Evolutionary conservation across 2,797 vertebrate species (phyloP).

Genomic region (Lepus oiostolus): DNA sequence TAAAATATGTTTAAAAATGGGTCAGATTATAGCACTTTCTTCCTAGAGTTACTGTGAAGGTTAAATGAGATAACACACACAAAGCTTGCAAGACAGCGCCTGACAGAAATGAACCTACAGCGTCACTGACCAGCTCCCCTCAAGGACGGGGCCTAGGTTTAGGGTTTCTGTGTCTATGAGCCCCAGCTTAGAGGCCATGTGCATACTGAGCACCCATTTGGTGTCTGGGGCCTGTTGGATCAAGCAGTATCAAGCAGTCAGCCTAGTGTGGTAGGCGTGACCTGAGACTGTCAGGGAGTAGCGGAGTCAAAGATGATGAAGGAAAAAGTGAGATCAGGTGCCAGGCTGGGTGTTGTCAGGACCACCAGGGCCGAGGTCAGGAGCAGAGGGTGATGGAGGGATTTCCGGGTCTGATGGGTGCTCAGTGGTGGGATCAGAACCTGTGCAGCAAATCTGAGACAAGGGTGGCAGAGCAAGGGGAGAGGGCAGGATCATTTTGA

Average conservation of each 20-base stretch:
- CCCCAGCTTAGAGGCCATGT: background rate
- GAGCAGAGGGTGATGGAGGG: background rate
- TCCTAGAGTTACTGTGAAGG: background rate
- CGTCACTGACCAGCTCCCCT: background rate
- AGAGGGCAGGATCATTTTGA: background rate
- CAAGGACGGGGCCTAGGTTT: background rate
- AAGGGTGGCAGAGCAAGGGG: background rate
- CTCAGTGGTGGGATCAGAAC: background rate
- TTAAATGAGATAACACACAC: background rate
- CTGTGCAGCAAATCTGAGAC: background rate
- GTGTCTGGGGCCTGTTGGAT: background rate
- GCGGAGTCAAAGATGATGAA: background rate
- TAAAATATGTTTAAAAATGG: too few relatives aligned
- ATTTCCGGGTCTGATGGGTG: background rate
- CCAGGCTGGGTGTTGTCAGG: background rate
- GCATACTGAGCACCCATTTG: background rate
- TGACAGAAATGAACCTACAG: background rate
- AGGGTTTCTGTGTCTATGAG: background rate
- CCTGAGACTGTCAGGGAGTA: background rate
- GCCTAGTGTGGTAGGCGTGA: background rate
- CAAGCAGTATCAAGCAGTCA: background rate
- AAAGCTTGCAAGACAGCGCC: background rate
- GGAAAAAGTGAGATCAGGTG: background rate
- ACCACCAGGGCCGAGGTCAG: background rate
- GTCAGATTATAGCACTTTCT: background rate